Base-by-base conservation (phyloP, 2,113 vertebrate species). In the Lipophrys pholis region DNA sequence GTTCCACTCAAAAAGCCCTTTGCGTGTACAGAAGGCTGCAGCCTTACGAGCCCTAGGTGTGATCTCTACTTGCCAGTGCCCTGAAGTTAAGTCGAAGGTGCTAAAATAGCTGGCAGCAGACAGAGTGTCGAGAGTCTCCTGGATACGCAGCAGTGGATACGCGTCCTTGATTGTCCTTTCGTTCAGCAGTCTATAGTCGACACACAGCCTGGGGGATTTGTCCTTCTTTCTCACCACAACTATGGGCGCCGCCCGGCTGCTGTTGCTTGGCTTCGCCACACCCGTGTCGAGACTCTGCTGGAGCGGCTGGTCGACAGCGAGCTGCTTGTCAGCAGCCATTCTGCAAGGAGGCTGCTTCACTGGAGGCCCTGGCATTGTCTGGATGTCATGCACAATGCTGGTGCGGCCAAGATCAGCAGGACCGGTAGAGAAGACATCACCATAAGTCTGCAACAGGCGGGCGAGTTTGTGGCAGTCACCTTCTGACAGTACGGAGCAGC, bases 331-430 rank as follows among this genome's bases (percentile, higher is more conserved):
- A 1, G 0, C 17, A 0, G 68, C 60, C 76, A 80, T 82, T 1
- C 56, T 15, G 12, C 50, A 6, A 0, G 63, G 63, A 1, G 2
- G 63, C 6, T 84, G 79, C 7, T 77, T 84, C 5, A 84, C 49
- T 0, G 73, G 60, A 0, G 56, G 39, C 2, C 50, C 70, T 41
- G 50, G 36, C 5, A 40, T 54, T 16, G 39, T 54, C 9, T 62
- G 53, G 7, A 79, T 87, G 15, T 82, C 61, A 15, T 87, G 81
- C 6, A 87, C 78, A 2, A 84, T 35, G 41, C n/a, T n/a, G n/a
- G n/a, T n/a, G n/a, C n/a, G n/a, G n/a, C n/a, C n/a, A n/a, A n/a
- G n/a, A n/a, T n/a, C n/a, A n/a, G n/a, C n/a, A n/a, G n/a, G n/a
- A n/a, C n/a, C n/a, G n/a, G n/a, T n/a, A n/a, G n/a, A n/a, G n/a